Conservation (phyloP, 2,113 vertebrate genomes). For the Oryzias woworae region DNA sequence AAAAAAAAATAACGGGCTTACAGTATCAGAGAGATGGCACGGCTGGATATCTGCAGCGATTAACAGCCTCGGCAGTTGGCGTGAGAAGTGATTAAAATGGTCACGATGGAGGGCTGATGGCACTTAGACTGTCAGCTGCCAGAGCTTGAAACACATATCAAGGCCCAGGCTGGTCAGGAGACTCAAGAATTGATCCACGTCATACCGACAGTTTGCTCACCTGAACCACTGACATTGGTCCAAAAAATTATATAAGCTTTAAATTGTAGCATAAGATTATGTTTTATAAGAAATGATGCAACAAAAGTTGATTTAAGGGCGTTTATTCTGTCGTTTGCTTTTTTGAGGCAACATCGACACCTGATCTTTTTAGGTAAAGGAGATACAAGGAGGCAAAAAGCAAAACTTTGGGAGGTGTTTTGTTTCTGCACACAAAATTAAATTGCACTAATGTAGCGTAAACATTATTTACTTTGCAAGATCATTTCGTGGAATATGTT, state of each 20-base stretch:
- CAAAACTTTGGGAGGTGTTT: no score
- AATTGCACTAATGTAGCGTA: no score
- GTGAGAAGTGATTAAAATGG: constrained; percentile 66
- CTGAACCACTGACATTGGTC: constrained; percentile 51
- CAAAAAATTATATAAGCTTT: not conserved
- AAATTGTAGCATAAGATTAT: not conserved
- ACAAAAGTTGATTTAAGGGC: no score
- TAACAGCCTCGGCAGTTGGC: constrained; percentile 57
- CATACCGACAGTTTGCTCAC: constrained; percentile 4
- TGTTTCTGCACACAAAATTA: no score
- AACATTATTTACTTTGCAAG: no score
- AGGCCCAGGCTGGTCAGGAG: constrained; percentile 12
- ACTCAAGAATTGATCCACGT: constrained; percentile 22
- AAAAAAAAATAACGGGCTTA: constrained; percentile 6
- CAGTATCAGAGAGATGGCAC: constrained; percentile 45
- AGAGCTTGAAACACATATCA: constrained; percentile 1
- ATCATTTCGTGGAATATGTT: no score
- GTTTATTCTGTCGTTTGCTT: no score
- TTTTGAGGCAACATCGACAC: no score
- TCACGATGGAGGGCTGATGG: constrained; percentile 60
- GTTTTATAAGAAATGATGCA: no score
- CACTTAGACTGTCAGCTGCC: constrained; percentile 43
- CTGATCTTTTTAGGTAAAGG: no score
- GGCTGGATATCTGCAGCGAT: constrained; percentile 59
- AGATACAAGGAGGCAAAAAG: no score